A percentile compares a stretch with the other conserved stretches of the same genome.
phyloP scores from a whole-genome alignment of 2,888 invertebrate species.

The Euplagia quadripunctaria region DNA sequence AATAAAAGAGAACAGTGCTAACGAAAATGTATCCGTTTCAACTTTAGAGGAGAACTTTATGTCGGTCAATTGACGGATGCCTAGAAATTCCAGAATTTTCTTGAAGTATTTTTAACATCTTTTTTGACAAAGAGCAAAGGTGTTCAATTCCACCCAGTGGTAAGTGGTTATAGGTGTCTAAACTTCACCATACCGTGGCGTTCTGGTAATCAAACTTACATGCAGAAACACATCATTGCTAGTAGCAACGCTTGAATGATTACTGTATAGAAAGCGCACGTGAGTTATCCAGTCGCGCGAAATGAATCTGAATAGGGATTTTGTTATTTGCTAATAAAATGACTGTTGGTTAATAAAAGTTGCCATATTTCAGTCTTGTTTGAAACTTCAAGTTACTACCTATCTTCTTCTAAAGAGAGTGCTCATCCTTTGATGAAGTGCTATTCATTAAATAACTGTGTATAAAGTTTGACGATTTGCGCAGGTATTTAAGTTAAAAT shows the following conservation, averaged over 20 bases:
- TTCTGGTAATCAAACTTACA: neutral
- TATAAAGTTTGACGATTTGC: constrained; percentile 38
- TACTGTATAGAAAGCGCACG: neutral
- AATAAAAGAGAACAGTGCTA: constrained; percentile 7
- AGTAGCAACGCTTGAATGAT: too few relatives aligned
- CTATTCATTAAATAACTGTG: constrained; percentile 36
- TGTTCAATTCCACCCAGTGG: neutral
- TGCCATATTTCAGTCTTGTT: neutral
- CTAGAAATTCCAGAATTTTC: neutral
- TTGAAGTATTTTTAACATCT: too few relatives aligned
- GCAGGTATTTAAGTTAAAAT: constrained; percentile 36
- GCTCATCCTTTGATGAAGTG: constrained; percentile 28
- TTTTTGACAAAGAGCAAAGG: too few relatives aligned
- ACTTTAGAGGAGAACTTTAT: neutral
- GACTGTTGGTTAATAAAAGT: neutral
- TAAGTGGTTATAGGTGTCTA: too few relatives aligned
- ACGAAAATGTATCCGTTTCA: neutral
- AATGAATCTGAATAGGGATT: neutral
- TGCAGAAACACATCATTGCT: neutral
- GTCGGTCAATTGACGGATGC: neutral
- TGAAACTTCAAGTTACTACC: neutral
- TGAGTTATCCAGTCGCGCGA: neutral
- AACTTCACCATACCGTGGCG: neutral
- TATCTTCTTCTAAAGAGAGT: constrained; percentile 1
- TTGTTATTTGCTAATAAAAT: neutral